Conservation (phyloP, 1,140 invertebrate genomes). For the Thalassaphorura encarpata region DNA sequence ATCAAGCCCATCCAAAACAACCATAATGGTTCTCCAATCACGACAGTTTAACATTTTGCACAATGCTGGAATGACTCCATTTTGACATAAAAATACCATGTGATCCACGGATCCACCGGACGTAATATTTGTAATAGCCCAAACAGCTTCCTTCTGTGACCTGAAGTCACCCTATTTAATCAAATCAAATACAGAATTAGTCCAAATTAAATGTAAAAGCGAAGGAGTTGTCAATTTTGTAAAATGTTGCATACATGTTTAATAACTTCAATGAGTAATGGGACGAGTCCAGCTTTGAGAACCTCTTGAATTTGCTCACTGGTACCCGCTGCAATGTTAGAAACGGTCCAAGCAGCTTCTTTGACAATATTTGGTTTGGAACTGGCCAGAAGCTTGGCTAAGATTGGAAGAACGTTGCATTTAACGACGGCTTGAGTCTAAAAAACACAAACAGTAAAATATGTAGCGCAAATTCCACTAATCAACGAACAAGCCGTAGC, state of each 20-base stretch:
- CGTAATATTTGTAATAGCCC: conserved; percentile 70
- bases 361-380: conserved; percentile 65
- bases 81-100: conserved; percentile 51
- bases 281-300: conserved; percentile 57
- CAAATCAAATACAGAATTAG: neutral
- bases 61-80: conserved; percentile 43
- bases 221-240: neutral
- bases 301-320: conserved; percentile 61
- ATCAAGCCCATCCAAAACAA: conserved; percentile 52
- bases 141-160: conserved; percentile 68
- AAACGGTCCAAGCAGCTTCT: conserved; percentile 73
- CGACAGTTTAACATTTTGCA: conserved; percentile 45
- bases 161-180: conserved; percentile 56
- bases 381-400: conserved; percentile 63
- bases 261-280: conserved; percentile 58
- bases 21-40: conserved; percentile 49
- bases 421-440: conserved; percentile 86
- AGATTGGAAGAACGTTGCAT: conserved; percentile 60
- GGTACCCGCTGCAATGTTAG: conserved; percentile 72
- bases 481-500: too few species aligned
- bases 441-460: conserved; percentile 1
- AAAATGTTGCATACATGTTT: conserved; percentile 41
- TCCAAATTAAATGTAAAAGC: too few species aligned
- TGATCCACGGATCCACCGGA: conserved; percentile 60
- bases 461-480: too few species aligned